phyloP scores from a whole-genome alignment of 2,113 vertebrate genomes.

The Euleptes europaea region DNA sequence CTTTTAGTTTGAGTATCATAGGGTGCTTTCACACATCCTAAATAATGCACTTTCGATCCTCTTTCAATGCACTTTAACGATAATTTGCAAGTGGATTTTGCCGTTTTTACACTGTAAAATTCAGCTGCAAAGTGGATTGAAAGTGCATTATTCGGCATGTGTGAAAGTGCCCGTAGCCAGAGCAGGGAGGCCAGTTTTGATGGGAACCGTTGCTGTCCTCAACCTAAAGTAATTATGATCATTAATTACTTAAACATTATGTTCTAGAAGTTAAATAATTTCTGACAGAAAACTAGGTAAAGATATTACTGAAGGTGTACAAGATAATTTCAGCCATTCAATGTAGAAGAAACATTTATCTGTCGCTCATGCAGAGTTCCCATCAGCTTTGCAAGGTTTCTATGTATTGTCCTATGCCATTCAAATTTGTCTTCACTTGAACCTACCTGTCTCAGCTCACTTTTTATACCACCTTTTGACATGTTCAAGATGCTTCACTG shows the following conservation, averaged over 20 bases:
- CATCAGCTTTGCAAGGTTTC: slow-evolving; percentile 29
- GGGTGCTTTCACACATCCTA: too few relatives aligned
- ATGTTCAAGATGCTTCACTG: too few relatives aligned
- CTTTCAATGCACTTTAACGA: too few relatives aligned
- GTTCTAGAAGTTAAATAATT: slow-evolving; percentile 83
- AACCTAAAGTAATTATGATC: slow-evolving; percentile 85
- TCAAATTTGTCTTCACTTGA: neutral
- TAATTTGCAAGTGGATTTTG: too few relatives aligned
- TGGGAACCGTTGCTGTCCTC: too few relatives aligned
- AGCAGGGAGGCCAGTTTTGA: too few relatives aligned
- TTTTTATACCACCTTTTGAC: neutral
- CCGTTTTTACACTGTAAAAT: too few relatives aligned
- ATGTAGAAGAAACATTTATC: slow-evolving; percentile 38
- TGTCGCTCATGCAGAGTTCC: slow-evolving; percentile 48
- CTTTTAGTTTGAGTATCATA: too few relatives aligned
- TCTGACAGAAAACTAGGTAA: slow-evolving; percentile 65
- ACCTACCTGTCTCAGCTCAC: neutral
- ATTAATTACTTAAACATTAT: slow-evolving; percentile 85
- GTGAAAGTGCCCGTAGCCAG: too few relatives aligned
- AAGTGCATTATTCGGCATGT: too few relatives aligned
- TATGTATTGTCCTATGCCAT: slow-evolving; percentile 4
- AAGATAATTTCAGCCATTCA: slow-evolving; percentile 51
- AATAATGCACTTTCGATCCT: too few relatives aligned
- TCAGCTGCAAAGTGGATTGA: too few relatives aligned
- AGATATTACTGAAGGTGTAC: slow-evolving; percentile 62